Conservation (phyloP, 1,140 invertebrate genomes). For the Pseudomyrmex flavicornis region DNA sequence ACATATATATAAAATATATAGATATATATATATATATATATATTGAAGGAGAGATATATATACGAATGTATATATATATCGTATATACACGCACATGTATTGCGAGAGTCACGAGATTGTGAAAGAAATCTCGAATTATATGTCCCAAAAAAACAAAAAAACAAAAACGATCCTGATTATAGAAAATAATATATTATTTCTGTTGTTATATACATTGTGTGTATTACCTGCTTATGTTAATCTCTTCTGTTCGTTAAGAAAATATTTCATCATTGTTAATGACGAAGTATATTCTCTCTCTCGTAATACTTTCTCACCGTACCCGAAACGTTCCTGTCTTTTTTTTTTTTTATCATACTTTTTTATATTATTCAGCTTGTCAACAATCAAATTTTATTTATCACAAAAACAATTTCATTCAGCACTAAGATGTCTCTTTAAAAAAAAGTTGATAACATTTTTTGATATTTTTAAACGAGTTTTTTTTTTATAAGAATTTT, state of each 20-base stretch:
- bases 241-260: constrained; percentile 29
- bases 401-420: not conserved
- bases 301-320: constrained; percentile 17
- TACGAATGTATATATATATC: constrained; percentile 62
- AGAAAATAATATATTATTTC: constrained; percentile 63
- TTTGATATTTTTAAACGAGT: not conserved
- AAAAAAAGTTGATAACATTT: not conserved
- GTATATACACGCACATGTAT: constrained; percentile 63
- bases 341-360: not conserved
- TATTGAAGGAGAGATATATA: constrained; percentile 55
- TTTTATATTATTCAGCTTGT: not conserved
- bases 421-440: not conserved
- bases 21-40: constrained; percentile 72
- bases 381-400: not conserved
- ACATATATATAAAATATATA: constrained; percentile 72
- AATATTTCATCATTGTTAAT: constrained; percentile 26
- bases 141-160: constrained; percentile 21
- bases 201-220: constrained; percentile 38
- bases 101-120: constrained; percentile 32
- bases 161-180: constrained; percentile 22
- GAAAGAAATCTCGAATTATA: constrained; percentile 44
- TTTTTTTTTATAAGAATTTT: no score
- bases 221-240: constrained; percentile 30
- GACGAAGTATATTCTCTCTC: constrained; percentile 24
- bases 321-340: constrained; percentile 4